Evolutionary conservation across 1,140 invertebrate species (phyloP).

Genomic region (Campoletis sonorensis): DNA sequence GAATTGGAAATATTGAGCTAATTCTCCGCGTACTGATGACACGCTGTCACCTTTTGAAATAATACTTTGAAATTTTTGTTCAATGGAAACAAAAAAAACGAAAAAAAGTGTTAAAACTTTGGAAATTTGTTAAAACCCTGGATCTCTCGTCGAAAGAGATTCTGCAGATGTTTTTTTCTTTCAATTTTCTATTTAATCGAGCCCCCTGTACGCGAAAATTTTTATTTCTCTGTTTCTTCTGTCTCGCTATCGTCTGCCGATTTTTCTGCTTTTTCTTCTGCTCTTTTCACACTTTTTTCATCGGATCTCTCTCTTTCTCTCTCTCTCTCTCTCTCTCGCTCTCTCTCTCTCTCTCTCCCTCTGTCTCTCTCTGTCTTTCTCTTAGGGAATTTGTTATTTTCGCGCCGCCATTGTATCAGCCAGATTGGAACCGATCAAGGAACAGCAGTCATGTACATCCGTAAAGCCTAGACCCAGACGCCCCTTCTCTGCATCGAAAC

Average conservation of each 20-base stretch:
- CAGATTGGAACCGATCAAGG: conserved; percentile 53
- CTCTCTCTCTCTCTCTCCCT: not conserved
- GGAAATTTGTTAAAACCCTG: no score
- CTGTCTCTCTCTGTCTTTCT: conserved; percentile 18
- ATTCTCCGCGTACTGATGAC: no score
- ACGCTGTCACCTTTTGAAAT: no score
- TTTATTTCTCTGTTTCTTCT: not conserved
- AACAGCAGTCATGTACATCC: conserved; percentile 59
- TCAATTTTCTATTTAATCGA: no score
- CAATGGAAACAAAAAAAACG: no score
- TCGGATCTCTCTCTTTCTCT: not conserved
- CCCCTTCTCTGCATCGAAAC: conserved; percentile 58
- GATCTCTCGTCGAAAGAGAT: no score
- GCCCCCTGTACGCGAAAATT: not conserved
- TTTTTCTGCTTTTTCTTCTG: not conserved
- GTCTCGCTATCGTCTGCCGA: not conserved
- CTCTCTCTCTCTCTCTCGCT: not conserved
- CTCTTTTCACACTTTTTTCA: not conserved
- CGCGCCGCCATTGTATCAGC: conserved; percentile 61
- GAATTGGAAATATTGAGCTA: no score
- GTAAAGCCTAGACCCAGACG: conserved; percentile 59
- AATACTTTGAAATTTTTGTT: no score
- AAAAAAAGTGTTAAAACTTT: no score
- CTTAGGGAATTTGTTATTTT: conserved; percentile 36
- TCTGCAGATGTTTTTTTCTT: no score